Evolutionary conservation across 2,113 vertebrate species (phyloP), one percentile per base, ranked within the genome.

Genomic region (Callipepla californica): DNA sequence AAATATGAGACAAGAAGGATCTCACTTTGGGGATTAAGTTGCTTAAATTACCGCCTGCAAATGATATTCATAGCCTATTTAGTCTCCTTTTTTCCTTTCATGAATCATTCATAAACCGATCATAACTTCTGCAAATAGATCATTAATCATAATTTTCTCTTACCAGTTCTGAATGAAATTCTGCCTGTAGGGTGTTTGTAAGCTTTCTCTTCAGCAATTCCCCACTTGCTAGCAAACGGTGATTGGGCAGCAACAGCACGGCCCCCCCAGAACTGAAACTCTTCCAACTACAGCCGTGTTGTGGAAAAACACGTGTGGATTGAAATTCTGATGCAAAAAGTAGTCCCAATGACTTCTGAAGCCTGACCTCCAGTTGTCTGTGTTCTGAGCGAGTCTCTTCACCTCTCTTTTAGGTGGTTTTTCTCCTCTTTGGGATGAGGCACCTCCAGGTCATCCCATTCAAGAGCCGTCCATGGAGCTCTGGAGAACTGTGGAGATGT

Each of bases 141-240:
- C 82, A 96, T 96, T 94, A 95, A 95, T 94, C 89, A 93, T 93
- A 85, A 93, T 94, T 96, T 96, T 93, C 92, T 74, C 81, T 89
- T 89, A 70, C 68, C 0, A 0, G 32, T 92, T 80, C 85, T 85
- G 79, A 92, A 87, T 87, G 38, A 82, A 94, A 92, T 90, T 86
- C 80, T 94, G 88, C 82, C 90, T 74, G 61, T 42, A 34, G 65
- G 72, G 73, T 93, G 65, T 65, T 93, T 40, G 22, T 67, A 70
- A 93, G 88, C 88, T 80, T 32, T 82, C 42, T 59, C 75, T 92
- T 44, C 68, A 82, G 23, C 59, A 82, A 21, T 85, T 87, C 50
- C 75, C 61, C 70, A 81, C 84, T n/a, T 55, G 61, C 51, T 83
- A 75, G 13, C 50, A 57, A 57, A 78, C 2, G 4, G 28, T 87